Base-by-base conservation (phyloP, 2,797 vertebrate species). In the Thamnophis elegans region DNA sequence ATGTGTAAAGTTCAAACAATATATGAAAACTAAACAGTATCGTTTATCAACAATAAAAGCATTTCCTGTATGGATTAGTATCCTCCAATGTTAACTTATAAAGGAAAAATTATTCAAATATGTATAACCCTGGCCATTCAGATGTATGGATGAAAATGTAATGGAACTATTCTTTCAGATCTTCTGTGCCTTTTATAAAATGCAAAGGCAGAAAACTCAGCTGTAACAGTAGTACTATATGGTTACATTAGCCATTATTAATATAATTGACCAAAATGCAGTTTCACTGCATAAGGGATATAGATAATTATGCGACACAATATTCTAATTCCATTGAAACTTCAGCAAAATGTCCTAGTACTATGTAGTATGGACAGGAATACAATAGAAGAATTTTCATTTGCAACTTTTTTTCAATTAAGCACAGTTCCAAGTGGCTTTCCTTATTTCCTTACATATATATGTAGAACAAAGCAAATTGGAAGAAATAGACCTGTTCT, bases 1-100 rank as follows among this genome's bases (percentile, higher is more conserved):
- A 93, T 58, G 89, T 87, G 90, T 73, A 94, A 95, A 96, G 96
- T 93, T 96, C 94, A 86, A 94, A 93, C 95, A 96, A 92, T 94
- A 96, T 96, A 96, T 97, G 96, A 95, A 96, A 96, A 95, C 94
- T 90, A 96, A 94, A 95, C 94, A 96, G 95, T 94, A 92, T 14
- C 89, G 82, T 94, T 96, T 94, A 13, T n/a, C 60, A 95, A 95
- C 96, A 91, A 95, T 93, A 94, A 14, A 5, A 73, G 92, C 89
- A 87, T 90, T 92, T 55, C 22, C n/a, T 91, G 25, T 55, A 51
- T 62, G 36, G 54, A 9, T 26, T 28, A 47, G 6, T 10, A 11
- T 10, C 16, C 56, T 36, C 59, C 22, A 92, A 51, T 93, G 93
- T 97, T 95, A 95, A 95, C 91, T 94, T 93, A 78, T 93, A 89